Evolutionary conservation across 2,888 invertebrate species (phyloP), one percentile per base, ranked within the genome.

Genomic region (Timema podura): DNA sequence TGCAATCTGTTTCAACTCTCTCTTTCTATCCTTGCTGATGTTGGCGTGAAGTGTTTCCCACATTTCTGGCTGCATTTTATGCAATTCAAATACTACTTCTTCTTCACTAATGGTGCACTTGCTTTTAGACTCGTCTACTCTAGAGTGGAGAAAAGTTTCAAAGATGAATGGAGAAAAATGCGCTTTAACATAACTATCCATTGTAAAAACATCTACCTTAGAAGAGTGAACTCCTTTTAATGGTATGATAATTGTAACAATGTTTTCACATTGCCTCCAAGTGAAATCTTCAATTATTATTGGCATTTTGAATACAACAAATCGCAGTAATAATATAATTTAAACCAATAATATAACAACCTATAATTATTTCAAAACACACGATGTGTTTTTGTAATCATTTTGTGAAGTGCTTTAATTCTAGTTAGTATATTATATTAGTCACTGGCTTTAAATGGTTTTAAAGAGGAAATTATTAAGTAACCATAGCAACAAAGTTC

Each of bases 101-200:
- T 85, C 85, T 65, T 88, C 84, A 59, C 87, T 84, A 48, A 91
- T 80, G 5, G 86, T 85, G 76, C 91, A 91, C 75, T 84, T 85
- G 77, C 91, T 91, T 74, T 83, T 82, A 16, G 83, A 81, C 68
- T 86, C 87, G 76, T 89, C 82, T 2, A 93, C 86, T 9, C 85
- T 80, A 68, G 85, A 81, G 73, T 84, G 81, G n/a, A 92, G 82
- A 78, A 92, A 88, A 57, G 88, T 82, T 83, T 94, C 94, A 77
- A 92, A 90, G 70, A 92, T 83, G 78, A 88, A 91, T 6, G 91
- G 90, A 46, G 86, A 86, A 77, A 85, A 91, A 76, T 89, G 87
- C 0, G 88, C 88, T 86, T 93, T 92, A 10, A 92, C 79, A 78
- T 91, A 93, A 73, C 85, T 84, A 72, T 88, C 85, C 0, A 89